Base-by-base conservation (phyloP, 2,797 vertebrate genomes). In the Meriones psammophilus region DNA sequence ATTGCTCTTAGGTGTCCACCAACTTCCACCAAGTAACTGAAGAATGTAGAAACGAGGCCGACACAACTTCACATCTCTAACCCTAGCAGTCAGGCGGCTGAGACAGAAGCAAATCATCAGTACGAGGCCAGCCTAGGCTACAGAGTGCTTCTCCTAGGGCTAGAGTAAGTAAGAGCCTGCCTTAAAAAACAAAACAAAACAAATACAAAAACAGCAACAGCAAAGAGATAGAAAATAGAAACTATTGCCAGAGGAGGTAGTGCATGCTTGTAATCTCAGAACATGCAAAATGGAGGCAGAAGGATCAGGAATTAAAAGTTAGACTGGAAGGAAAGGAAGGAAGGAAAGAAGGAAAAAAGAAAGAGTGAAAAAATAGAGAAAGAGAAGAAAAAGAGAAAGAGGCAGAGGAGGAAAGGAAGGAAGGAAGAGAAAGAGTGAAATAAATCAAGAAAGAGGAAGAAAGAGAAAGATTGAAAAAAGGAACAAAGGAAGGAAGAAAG, bases 21-120 rank as follows among this genome's bases (percentile, higher is more conserved):
- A 95, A 95, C 96, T 98, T 98, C 96, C 87, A 88, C 83, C 71
- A 80, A 96, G 88, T 68, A 80, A 93, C 96, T 96, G 92, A 95
- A 28, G 84, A 88, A 93, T 9, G 10, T 13, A 39, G 54, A 39
- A 39, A 88, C 17, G 0, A 39, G 26, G 28, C 17, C 4, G 33
- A 13, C 68, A 46, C 26, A 36, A 20, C 26, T 84, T 74, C n/a
- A 58, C 10, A 58, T 58, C 9, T 60, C 1, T 58, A 88, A 60
- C 36, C 3, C 26, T 12, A 62, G 36, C 12, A 22, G 33, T 8
- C 28, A 30, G 39, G 39, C 64, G 36, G 36, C 54, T 58, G 85
- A 39, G 24, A 5, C 9, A 30, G 54, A 39, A 30, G 68, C 33
- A 36, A 12, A 8, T n/a, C 50, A 22, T 30, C 50, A 58, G 62